Base-by-base conservation (phyloP, 2,113 vertebrate genomes). In the Pygoscelis antarcticus region DNA sequence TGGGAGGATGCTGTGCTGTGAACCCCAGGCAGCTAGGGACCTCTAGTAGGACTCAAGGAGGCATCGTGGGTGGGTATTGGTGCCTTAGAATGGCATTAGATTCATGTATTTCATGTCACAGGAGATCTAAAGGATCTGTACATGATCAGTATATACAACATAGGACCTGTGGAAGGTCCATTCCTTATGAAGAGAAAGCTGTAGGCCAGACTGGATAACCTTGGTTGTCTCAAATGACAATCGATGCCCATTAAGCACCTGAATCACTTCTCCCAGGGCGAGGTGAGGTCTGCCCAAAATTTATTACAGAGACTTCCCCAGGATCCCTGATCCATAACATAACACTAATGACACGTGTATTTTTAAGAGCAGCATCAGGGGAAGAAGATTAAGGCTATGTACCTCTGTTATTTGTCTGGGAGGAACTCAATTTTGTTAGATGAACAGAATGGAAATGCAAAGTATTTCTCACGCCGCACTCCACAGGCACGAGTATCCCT, bases 401-500 rank as follows among this genome's bases (percentile, higher is more conserved):
- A 49, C 20, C 22, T 36, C 23, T 30, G 20, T 13, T 61, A 44
- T 30, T 70, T 40, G 11, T 27, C 46, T 52, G 57, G 10, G 16
- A 81, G 16, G 8, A 62, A 40, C n/a, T 44, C 1, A 0, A 7
- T 72, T 66, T 61, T 77, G 17, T 70, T n/a, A n/a, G 32, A 38
- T 20, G 3, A 75, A 40, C 6, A 32, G 36, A 71, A 71, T 18
- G n/a, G 51, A 86, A 78, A 78, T 49, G n/a, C 27, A 46, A 77
- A 3, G 2, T 25, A 54, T 46, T 72, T 71, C 27, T 72, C 34
- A 30, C 3, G 3, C 25, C 1, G 1, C 4, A 8, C 15, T 40
- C 21, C 38, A 29, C 9, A 21, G 44, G 12, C 18, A 29, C 21
- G 9, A 21, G 38, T 3, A 55, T 15, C 11, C 19, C 51, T 76